These are phyloP conservation scores for Phataginus tetradactyla DNA, from an alignment of 2,797 vertebrate genomes.

Conservation along the genomic window DNA sequence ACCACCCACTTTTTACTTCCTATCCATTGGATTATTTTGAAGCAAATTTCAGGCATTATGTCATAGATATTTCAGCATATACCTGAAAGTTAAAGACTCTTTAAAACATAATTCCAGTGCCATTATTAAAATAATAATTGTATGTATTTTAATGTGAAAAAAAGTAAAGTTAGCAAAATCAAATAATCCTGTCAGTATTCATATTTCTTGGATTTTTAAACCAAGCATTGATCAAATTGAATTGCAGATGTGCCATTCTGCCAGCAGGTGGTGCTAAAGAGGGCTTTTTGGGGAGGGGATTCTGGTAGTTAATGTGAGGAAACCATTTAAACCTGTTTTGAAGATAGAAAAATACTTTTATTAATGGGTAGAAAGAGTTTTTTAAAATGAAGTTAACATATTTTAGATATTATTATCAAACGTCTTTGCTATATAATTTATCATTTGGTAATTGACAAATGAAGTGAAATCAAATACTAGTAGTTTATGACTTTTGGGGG, in stretches of 20 bases:
- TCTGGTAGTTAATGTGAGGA: neutral
- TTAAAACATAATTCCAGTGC: neutral
- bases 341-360: neutral
- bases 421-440: neutral
- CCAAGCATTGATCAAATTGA: neutral
- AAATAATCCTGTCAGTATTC: neutral
- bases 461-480: neutral
- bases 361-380: neutral
- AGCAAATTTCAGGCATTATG: neutral
- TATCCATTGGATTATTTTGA: neutral
- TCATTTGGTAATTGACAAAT: neutral
- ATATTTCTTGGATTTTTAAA: slow-evolving; percentile 4
- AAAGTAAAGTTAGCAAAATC: neutral
- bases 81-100: neutral
- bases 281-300: neutral
- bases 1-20: neutral
- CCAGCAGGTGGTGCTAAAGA: neutral
- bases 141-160: too few species aligned
- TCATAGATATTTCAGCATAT: neutral
- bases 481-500: neutral
- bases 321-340: neutral
- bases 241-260: neutral
- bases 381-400: neutral
- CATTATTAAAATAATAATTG: neutral
- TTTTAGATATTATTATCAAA: neutral